Evolutionary conservation across 2,113 vertebrate genomes (phyloP).

Genomic region (Phylloscopus trochiloides): DNA sequence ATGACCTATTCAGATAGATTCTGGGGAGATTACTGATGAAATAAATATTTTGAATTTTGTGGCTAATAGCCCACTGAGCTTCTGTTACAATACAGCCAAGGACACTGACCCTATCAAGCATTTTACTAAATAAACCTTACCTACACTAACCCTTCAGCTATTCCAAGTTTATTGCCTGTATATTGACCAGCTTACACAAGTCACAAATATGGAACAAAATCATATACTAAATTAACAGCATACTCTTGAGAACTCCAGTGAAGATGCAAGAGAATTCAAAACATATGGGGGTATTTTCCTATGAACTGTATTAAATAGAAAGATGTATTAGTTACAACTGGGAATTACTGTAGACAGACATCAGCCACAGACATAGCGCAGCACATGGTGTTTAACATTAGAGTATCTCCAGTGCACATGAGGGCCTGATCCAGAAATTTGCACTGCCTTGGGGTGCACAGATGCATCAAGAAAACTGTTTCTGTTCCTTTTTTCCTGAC

Average conservation of each 20-base stretch:
- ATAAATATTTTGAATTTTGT: conserved; percentile 3
- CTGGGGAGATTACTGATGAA: background rate
- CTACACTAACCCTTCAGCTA: background rate
- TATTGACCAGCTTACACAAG: background rate
- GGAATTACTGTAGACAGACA: background rate
- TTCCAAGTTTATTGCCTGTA: background rate
- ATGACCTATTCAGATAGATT: background rate
- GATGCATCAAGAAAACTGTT: background rate
- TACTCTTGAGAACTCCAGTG: background rate
- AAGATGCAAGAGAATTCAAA: conserved; percentile 12
- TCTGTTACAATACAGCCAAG: background rate
- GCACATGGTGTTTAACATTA: background rate
- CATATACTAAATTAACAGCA: background rate
- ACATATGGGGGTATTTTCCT: conserved; percentile 8
- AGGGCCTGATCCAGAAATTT: background rate
- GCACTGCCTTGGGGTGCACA: background rate
- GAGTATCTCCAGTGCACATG: background rate
- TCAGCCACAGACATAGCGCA: background rate
- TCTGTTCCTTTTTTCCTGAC: background rate
- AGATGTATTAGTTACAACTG: background rate
- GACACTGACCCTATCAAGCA: background rate
- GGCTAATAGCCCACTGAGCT: background rate
- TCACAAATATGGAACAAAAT: background rate
- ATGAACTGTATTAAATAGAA: background rate
- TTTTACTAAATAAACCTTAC: background rate